phyloP scores from a whole-genome alignment of 2,888 invertebrate species.

The Mythimna albipuncta region DNA sequence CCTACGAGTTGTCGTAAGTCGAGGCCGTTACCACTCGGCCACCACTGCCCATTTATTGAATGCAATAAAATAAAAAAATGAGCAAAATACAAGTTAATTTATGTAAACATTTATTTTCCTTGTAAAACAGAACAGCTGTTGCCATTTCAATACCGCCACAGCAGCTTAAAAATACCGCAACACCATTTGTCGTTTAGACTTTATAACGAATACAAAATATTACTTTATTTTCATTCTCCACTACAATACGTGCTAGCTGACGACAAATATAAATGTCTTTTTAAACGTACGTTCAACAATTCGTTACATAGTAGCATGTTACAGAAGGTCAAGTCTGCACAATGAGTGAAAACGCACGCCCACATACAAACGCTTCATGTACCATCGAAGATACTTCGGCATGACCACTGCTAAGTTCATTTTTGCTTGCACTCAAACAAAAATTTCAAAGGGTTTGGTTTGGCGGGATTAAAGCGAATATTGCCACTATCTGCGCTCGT shows the following conservation, averaged over 20 bases:
- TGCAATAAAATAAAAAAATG: not conserved
- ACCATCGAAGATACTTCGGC: too few species aligned
- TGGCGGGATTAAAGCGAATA: too few species aligned
- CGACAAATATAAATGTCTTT: slow-evolving; percentile 47
- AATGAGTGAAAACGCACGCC: not conserved
- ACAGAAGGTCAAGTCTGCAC: slow-evolving; percentile 4
- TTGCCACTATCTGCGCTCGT: not conserved
- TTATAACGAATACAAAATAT: slow-evolving; percentile 33
- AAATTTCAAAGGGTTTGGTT: too few species aligned
- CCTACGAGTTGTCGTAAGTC: too few species aligned
- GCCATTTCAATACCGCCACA: slow-evolving; percentile 22
- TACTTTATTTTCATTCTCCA: slow-evolving; percentile 22
- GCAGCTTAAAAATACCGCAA: slow-evolving; percentile 31
- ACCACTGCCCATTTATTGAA: too few species aligned
- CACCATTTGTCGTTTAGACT: slow-evolving; percentile 40
- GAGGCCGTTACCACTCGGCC: too few species aligned
- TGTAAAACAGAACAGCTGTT: slow-evolving; percentile 18
- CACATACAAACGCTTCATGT: not conserved
- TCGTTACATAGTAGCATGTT: not conserved
- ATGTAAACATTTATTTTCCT: not conserved
- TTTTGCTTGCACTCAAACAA: too few species aligned
- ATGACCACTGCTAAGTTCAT: too few species aligned
- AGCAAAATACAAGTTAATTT: not conserved
- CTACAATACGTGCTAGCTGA: slow-evolving; percentile 15
- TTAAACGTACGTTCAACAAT: slow-evolving; percentile 25